These are phyloP conservation scores for Cephalopterus ornatus DNA, from an alignment of 2,113 vertebrate species.

Conservation along the genomic window DNA sequence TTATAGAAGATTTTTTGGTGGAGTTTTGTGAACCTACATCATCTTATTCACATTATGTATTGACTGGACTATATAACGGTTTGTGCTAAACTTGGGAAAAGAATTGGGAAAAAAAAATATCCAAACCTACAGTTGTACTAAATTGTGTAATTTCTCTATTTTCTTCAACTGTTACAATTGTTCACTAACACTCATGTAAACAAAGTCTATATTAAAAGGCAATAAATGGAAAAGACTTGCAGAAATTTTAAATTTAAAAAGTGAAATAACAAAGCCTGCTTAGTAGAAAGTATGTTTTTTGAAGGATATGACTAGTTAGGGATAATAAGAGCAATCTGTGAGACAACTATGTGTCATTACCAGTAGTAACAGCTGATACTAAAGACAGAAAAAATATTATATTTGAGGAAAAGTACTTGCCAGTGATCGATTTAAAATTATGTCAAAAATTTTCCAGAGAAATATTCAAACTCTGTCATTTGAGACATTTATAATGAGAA, in stretches of 20 bases:
- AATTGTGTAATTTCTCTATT: not conserved
- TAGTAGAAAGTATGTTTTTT: not conserved
- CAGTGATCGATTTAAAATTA: not conserved
- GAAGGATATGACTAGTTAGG: not conserved
- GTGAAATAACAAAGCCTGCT: not conserved
- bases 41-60: not conserved
- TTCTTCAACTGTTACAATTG: not conserved
- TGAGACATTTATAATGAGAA: not conserved
- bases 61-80: not conserved
- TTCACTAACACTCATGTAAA: not conserved
- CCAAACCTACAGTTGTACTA: not conserved
- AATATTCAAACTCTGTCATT: not conserved
- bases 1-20: not conserved
- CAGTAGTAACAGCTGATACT: not conserved
- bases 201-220: not conserved
- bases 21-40: fast-evolving
- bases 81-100: not conserved
- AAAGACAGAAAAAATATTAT: not conserved
- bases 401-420: not conserved
- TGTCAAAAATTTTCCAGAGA: not conserved
- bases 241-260: not conserved
- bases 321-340: not conserved
- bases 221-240: not conserved
- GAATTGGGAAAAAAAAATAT: not conserved
- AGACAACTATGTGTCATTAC: not conserved